Evolutionary conservation across 2,797 vertebrate genomes (phyloP).

Genomic region (Poeciliopsis gracilis): DNA sequence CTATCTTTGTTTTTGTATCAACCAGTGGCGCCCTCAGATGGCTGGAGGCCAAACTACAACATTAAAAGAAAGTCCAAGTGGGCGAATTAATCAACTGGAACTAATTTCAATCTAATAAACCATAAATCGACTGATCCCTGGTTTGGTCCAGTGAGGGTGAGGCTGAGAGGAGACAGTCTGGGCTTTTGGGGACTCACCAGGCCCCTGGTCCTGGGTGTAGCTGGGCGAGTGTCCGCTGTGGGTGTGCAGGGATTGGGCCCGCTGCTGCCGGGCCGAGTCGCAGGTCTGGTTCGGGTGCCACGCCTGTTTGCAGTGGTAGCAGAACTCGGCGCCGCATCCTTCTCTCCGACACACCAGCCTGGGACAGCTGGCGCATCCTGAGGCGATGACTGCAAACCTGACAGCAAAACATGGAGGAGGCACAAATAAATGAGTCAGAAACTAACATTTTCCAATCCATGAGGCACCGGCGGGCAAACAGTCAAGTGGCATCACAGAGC

Average conservation of each 20-base stretch:
- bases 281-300: conserved; percentile 99
- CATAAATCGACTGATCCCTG: too few species aligned
- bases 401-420: conserved; percentile 15
- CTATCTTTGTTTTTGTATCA: too few species aligned
- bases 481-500: neutral
- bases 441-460: neutral
- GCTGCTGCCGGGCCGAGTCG: conserved; percentile 95
- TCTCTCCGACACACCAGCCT: conserved; percentile 94
- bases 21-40: too few species aligned
- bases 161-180: neutral
- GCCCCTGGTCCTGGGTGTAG: conserved; percentile 93
- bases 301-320: conserved; percentile 99
- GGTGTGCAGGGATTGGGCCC: conserved; percentile 89
- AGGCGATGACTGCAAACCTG: conserved; percentile 97
- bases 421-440: conserved; percentile 11
- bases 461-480: neutral
- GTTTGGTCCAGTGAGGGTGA: neutral
- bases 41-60: too few species aligned
- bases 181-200: conserved; percentile 77
- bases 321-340: conserved; percentile 97
- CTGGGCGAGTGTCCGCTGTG: conserved; percentile 96
- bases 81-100: too few species aligned
- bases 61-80: too few species aligned
- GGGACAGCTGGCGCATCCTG: conserved; percentile 98
- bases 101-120: too few species aligned